Evolutionary conservation across 30 jellyfish, hydroid and myxozoan genomes (phyloP).

Genomic region (Cassiopea andromeda): DNA sequence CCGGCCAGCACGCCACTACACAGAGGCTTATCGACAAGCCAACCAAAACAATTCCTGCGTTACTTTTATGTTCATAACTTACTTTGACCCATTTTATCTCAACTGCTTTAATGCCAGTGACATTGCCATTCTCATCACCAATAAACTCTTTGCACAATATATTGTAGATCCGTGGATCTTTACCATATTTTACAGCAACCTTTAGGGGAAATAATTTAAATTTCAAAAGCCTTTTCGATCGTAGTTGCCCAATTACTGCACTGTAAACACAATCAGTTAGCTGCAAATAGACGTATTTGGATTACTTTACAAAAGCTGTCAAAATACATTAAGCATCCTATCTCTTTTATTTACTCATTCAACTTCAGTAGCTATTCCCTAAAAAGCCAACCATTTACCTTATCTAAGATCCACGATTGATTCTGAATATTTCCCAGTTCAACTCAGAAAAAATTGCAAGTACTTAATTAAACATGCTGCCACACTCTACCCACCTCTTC

Average conservation of each 20-base stretch:
- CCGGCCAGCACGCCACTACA: too few species aligned
- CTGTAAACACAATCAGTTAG: too few species aligned
- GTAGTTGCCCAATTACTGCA: not conserved
- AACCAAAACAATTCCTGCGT: not conserved
- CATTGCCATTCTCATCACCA: constrained; percentile 60
- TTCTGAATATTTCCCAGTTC: too few species aligned
- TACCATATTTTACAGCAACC: constrained; percentile 78
- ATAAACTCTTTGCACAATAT: constrained; percentile 71
- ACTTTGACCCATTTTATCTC: constrained; percentile 79
- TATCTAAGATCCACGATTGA: too few species aligned
- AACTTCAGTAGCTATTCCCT: too few species aligned
- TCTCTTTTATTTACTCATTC: too few species aligned
- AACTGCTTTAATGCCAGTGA: constrained; percentile 68
- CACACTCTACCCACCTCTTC: constrained; percentile 60
- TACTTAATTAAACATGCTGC: not conserved
- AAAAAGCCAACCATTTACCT: too few species aligned
- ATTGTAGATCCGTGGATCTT: constrained; percentile 80
- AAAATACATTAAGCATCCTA: too few species aligned
- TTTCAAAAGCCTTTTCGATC: not conserved
- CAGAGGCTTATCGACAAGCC: too few species aligned
- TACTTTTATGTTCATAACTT: not conserved
- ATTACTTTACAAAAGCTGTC: too few species aligned
- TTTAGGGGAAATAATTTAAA: not conserved
- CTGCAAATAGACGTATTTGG: too few species aligned
- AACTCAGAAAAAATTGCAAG: not conserved